These are phyloP conservation scores for Drosophila mayaguana DNA, from an alignment of 2,888 invertebrate genomes.

Conservation along the genomic window DNA sequence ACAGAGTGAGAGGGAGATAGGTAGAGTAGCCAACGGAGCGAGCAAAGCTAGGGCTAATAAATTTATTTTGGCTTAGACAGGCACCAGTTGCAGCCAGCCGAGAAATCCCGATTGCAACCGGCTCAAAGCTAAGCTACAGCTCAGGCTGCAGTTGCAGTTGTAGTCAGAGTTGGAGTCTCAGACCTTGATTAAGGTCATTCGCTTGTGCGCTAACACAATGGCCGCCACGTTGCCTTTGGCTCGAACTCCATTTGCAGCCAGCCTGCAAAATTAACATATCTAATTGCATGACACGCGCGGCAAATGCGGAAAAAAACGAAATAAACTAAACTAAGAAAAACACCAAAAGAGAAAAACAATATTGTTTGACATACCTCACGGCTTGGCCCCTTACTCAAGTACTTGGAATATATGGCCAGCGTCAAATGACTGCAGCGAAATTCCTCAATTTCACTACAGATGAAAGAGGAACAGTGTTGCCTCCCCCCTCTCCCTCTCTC, in stretches of 20 bases:
- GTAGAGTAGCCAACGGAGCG: slow-evolving; percentile 27
- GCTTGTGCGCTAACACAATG: slow-evolving; percentile 66
- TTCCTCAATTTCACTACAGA: slow-evolving; percentile 50
- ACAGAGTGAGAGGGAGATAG: not conserved
- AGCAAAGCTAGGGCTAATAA: slow-evolving; percentile 46
- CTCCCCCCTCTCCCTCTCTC: not conserved
- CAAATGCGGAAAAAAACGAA: slow-evolving; percentile 16
- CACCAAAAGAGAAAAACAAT: slow-evolving; percentile 23
- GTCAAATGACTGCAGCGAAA: slow-evolving; percentile 28
- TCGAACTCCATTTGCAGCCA: slow-evolving; percentile 29
- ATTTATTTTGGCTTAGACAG: slow-evolving; percentile 68
- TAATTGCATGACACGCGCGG: slow-evolving; percentile 58
- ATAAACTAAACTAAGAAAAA: not conserved
- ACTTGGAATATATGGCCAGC: slow-evolving; percentile 14
- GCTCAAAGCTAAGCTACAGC: slow-evolving; percentile 20
- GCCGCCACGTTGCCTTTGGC: slow-evolving; percentile 29
- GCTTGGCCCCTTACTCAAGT: slow-evolving; percentile 15
- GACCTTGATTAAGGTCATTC: slow-evolving; percentile 84
- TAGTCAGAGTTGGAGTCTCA: slow-evolving; percentile 55
- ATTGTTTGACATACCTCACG: slow-evolving; percentile 46
- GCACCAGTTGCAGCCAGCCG: slow-evolving; percentile 20
- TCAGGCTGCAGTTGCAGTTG: slow-evolving; percentile 1
- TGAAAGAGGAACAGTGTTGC: not conserved
- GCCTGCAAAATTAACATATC: slow-evolving; percentile 56
- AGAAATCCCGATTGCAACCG: slow-evolving; percentile 48